These are phyloP conservation scores for Rhineura floridana DNA, from an alignment of 2,113 vertebrate species.

Conservation along the genomic window DNA sequence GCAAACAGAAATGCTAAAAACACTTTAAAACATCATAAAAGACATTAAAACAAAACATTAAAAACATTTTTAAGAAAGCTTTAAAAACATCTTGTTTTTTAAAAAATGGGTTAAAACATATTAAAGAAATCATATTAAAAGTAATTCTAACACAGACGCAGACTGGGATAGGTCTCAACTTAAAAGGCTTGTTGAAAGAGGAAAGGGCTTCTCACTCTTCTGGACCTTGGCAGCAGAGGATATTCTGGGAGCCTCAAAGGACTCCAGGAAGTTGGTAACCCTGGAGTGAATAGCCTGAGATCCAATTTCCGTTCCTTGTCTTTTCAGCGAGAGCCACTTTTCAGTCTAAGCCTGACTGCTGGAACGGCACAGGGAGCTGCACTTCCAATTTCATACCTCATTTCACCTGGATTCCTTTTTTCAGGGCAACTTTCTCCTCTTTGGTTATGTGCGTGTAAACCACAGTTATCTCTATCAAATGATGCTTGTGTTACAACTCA, in stretches of 20 bases:
- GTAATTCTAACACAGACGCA: too few relatives aligned
- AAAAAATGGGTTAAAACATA: too few relatives aligned
- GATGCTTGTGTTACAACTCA: slow-evolving; percentile 3
- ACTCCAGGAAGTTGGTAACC: background rate
- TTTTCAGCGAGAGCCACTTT: slow-evolving; percentile 30
- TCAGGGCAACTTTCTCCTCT: slow-evolving; percentile 4
- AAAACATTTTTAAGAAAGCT: too few relatives aligned
- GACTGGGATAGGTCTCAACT: too few relatives aligned
- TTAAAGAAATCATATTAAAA: too few relatives aligned
- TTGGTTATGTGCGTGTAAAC: slow-evolving; percentile 12
- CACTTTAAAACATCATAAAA: too few relatives aligned
- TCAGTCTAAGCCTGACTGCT: slow-evolving; percentile 1
- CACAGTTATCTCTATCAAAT: slow-evolving; percentile 17
- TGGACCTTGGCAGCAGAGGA: background rate
- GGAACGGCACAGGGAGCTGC: slow-evolving; percentile 9
- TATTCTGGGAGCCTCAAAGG: background rate
- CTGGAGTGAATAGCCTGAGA: background rate
- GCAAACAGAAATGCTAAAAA: too few relatives aligned
- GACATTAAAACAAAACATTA: too few relatives aligned
- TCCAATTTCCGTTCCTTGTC: slow-evolving; percentile 24
- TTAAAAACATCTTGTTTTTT: too few relatives aligned
- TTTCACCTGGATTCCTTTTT: slow-evolving; percentile 18
- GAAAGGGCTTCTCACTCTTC: too few relatives aligned
- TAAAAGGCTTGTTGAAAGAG: too few relatives aligned
- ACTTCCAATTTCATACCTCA: slow-evolving; percentile 43